These are phyloP conservation scores for Heptranchias perlo DNA, from an alignment of 2,113 vertebrate genomes.

Conservation along the genomic window DNA sequence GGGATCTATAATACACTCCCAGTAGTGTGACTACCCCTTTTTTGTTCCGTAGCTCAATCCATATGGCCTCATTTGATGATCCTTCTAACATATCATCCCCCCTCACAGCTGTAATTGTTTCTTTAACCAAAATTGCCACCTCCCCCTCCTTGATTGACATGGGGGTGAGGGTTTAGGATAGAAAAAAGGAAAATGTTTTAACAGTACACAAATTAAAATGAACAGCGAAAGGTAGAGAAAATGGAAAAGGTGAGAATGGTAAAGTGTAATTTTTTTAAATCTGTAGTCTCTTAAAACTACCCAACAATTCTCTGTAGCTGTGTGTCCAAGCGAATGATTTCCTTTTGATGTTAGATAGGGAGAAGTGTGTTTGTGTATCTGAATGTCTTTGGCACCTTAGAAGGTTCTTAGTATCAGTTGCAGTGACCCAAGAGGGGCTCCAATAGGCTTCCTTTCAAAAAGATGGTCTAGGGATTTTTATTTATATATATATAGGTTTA, in stretches of 20 bases:
- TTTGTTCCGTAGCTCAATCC: no score
- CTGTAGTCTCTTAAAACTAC: background rate
- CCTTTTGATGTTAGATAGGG: background rate
- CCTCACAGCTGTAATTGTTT: no score
- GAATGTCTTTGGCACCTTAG: background rate
- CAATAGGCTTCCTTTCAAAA: background rate
- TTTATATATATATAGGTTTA: background rate
- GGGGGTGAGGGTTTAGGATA: no score
- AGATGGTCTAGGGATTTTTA: background rate
- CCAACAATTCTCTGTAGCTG: background rate
- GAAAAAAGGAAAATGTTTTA: no score
- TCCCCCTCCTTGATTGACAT: no score
- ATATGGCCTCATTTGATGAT: no score
- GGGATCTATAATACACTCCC: no score
- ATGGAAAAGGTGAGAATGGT: background rate
- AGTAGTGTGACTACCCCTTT: no score
- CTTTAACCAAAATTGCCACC: no score
- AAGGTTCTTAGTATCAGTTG: background rate
- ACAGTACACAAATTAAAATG: no score
- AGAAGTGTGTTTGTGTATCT: background rate
- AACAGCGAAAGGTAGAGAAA: background rate
- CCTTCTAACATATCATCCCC: no score
- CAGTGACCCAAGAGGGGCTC: background rate
- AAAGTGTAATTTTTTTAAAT: background rate
- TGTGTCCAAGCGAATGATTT: background rate